These are phyloP conservation scores for Seladonia tumulorum DNA, from an alignment of 2,888 invertebrate species.

Conservation along the genomic window DNA sequence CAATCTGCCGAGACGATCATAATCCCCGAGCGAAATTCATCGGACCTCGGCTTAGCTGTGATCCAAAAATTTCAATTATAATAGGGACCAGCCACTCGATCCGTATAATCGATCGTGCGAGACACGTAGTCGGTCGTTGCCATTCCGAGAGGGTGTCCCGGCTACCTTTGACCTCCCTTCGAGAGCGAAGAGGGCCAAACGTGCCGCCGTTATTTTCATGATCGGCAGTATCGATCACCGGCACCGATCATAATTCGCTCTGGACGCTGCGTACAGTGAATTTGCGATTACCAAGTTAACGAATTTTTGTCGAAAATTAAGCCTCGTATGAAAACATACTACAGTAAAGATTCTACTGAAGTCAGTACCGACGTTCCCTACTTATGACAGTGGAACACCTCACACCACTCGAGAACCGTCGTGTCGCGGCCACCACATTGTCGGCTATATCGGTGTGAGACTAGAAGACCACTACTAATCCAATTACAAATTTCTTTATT, in stretches of 20 bases:
- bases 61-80: slow-evolving; percentile 53
- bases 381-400: too few relatives aligned
- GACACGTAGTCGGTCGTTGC: neutral
- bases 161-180: neutral
- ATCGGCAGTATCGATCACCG: neutral
- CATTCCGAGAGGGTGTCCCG: neutral
- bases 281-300: too few relatives aligned
- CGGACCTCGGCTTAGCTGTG: slow-evolving; percentile 16
- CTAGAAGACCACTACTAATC: too few relatives aligned
- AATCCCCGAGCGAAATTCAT: slow-evolving; percentile 31
- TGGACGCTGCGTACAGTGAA: neutral
- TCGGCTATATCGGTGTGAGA: too few relatives aligned
- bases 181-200: neutral
- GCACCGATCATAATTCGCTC: neutral
- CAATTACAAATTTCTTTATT: too few relatives aligned
- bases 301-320: too few relatives aligned
- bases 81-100: slow-evolving; percentile 13
- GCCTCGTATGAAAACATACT: too few relatives aligned
- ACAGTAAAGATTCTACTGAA: too few relatives aligned
- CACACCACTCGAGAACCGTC: too few relatives aligned
- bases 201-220: neutral
- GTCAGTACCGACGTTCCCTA: too few relatives aligned
- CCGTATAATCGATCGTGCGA: slow-evolving; percentile 5
- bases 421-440: too few relatives aligned
- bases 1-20: slow-evolving; percentile 18